A percentile compares a stretch with the other conserved stretches of the same genome.
Conservation (phyloP, 2,888 invertebrate genomes). For the Flexamia atlantica region DNA sequence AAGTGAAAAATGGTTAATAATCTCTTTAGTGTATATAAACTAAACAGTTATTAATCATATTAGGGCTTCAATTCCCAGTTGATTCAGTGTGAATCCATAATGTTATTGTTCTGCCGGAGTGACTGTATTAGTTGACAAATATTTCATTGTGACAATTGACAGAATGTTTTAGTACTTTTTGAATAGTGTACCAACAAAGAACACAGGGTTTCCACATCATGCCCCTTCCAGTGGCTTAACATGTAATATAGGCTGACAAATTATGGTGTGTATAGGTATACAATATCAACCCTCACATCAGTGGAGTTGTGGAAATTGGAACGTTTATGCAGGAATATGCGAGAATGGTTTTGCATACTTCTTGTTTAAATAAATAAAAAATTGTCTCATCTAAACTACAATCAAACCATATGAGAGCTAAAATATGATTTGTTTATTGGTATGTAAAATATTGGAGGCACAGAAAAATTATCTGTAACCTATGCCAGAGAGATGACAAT, state of each 20-base stretch:
- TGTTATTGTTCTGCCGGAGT: background rate
- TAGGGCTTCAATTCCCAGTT: background rate
- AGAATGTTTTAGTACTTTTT: background rate
- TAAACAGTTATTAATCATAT: constrained; percentile 2
- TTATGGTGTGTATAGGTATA: background rate
- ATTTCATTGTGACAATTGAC: background rate
- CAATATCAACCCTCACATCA: background rate
- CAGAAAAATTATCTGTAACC: too few species aligned
- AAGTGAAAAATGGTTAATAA: background rate
- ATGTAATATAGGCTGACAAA: background rate
- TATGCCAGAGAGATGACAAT: too few species aligned
- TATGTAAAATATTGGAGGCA: too few species aligned
- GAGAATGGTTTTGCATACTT: too few species aligned
- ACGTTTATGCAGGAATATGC: too few species aligned
- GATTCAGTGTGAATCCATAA: background rate
- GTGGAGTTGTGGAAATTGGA: too few species aligned
- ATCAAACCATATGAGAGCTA: too few species aligned
- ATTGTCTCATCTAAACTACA: too few species aligned
- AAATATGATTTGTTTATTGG: too few species aligned
- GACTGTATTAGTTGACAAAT: constrained; percentile 1
- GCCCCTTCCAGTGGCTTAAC: background rate
- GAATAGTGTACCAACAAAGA: background rate
- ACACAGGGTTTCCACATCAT: background rate
- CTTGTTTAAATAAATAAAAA: too few species aligned
- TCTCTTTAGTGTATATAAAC: constrained; percentile 6